Evolutionary conservation across 2,888 invertebrate genomes (phyloP), one percentile per base, ranked within the genome.

Genomic region (Leucozona laternaria): DNA sequence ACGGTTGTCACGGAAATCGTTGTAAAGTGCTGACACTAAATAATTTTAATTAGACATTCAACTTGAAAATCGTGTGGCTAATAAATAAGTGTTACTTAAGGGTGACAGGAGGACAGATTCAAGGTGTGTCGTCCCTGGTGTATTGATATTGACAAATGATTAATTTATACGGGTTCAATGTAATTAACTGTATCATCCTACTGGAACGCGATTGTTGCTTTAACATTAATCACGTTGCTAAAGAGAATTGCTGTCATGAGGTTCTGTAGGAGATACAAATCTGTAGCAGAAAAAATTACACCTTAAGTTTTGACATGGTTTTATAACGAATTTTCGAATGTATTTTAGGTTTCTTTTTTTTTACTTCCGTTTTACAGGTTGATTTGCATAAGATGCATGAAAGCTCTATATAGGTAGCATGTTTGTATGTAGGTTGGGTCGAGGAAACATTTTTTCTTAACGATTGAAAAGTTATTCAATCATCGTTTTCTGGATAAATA

Each of bases 1-100:
- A 75, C 82, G 82, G 66, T 86, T 86, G 86, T 86, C 86, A 86
- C 86, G 86, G 73, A 75, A 86, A 79, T 86, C 86, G 82, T 78
- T 79, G 86, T 86, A 79, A 86, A 86, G 82, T 82, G 78, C 82
- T 79, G 86, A 82, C 86, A 78, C 82, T 86, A 82, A 86, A 86
- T 86, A 82, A 86, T 86, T 86, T 86, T 86, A 86, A 86, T 86
- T 82, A 86, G 86, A 86, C 86, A 86, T 73, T 75, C 86, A 71
- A 86, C 86, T 79, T 86, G 86, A 75, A 73, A 82, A 82, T 79
- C 82, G 86, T 86, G 86, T 82, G 73, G 85, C 72, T 53, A 58
- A 22, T 40, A 73, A 68, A 70, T 75, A 70, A 79, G 80, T 70
- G 75, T 40, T 34, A 20, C 40, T 34, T 55, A 45, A 57, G 45